Evolutionary conservation across 2,888 invertebrate genomes (phyloP), one percentile per base, ranked within the genome.

Genomic region (Chrysodeixis includens): DNA sequence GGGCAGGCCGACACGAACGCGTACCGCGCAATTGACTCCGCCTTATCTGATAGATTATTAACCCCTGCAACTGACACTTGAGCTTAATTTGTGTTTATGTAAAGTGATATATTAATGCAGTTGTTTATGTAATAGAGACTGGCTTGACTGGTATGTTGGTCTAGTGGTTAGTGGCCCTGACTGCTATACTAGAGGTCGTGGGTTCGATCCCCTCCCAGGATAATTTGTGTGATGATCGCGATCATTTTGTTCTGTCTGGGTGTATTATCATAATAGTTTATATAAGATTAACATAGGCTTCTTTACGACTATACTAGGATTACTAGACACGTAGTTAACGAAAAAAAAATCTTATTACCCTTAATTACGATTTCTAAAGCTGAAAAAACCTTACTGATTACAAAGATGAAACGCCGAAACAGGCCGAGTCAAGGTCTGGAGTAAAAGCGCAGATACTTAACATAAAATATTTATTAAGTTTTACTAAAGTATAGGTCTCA

Each of bases 41-140:
- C 55, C 56, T 62, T 57, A 71, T 58, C 53, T 63, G 32, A 68
- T 62, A 55, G 52, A 75, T 72, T 69, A 69, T 56, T 54, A 61
- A 60, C 66, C 71, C 61, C 65, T 59, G 46, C 55, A 57, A 22
- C 30, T 12, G 30, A 16, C n/a, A 62, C 20, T 49, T 61, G 44
- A 60, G 26, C 18, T 14, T 30, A 20, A 22, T 10, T 65, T 35
- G 30, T 26, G 22, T 12, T 22, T 35, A 16, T 26, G 20, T 22
- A 5, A 22, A 26, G 22, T 14, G 26, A 26, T 22, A n/a, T 26
- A 22, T 22, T 52, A 22, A 52, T 22, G 14, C 40, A 5, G n/a
- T n/a, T 40, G 40, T 14, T 6, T 40, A 7, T 6, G 40, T 6
- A n/a, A n/a, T n/a, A n/a, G n/a, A n/a, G n/a, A n/a, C n/a, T n/a